phyloP scores from a whole-genome alignment of 2,888 invertebrate genomes.

The Listrodromus nycthemerus region DNA sequence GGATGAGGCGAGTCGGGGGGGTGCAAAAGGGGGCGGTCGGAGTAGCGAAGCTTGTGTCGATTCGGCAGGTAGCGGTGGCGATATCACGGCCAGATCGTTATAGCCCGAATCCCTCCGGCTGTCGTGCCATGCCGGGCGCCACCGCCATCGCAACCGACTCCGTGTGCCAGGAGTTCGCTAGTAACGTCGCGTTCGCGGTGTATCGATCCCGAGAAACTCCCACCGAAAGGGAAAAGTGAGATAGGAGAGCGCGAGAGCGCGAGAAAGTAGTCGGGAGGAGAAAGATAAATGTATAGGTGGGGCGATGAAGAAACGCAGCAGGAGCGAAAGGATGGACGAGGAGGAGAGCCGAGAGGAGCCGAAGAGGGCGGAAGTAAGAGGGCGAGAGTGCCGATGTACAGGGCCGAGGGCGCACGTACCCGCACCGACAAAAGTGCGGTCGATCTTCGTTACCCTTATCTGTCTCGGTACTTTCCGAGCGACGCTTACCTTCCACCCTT shows the following conservation, averaged over 20 bases:
- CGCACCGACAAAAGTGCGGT: slow-evolving; percentile 70
- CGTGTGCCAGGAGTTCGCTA: slow-evolving; percentile 27
- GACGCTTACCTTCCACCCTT: neutral
- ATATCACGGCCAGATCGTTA: slow-evolving; percentile 63
- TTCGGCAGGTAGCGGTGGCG: slow-evolving; percentile 63
- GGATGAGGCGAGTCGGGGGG: slow-evolving; percentile 45
- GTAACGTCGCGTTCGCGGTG: slow-evolving; percentile 58
- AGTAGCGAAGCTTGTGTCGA: slow-evolving; percentile 49
- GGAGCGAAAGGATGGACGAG: slow-evolving; percentile 35
- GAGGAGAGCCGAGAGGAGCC: slow-evolving; percentile 43
- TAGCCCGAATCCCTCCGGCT: slow-evolving; percentile 63
- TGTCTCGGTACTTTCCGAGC: slow-evolving; percentile 64
- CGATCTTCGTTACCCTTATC: slow-evolving; percentile 75
- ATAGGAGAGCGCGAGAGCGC: slow-evolving; percentile 32
- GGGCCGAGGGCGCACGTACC: slow-evolving; percentile 44
- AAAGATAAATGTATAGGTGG: slow-evolving; percentile 21
- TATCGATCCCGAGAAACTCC: slow-evolving; percentile 59
- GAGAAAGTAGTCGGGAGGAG: slow-evolving; percentile 38
- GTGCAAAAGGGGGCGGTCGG: slow-evolving; percentile 37
- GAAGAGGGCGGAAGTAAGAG: slow-evolving; percentile 19
- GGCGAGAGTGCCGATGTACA: slow-evolving; percentile 24
- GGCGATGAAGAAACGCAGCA: slow-evolving; percentile 24
- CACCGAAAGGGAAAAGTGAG: slow-evolving; percentile 47
- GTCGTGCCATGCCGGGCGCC: slow-evolving; percentile 67
- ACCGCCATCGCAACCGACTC: slow-evolving; percentile 42